Conservation (phyloP, 2,113 vertebrate genomes). For the Thamnophis sirtalis region DNA sequence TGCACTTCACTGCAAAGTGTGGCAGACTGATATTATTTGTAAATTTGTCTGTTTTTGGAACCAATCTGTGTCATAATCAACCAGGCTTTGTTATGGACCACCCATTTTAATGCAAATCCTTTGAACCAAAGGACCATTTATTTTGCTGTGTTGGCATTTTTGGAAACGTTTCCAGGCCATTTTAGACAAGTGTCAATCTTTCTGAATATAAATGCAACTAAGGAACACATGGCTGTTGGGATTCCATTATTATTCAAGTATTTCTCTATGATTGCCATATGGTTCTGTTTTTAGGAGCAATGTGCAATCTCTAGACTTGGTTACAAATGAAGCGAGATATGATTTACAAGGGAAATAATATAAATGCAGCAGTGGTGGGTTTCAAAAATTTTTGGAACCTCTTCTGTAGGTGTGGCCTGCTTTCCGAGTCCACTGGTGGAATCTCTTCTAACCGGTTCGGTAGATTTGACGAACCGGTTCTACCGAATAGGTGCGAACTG, state of each 20-base stretch:
- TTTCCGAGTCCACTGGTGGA: no score
- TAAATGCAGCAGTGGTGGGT: no score
- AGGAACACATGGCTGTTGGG: neutral
- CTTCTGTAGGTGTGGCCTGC: no score
- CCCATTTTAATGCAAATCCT: neutral
- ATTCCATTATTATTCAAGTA: neutral
- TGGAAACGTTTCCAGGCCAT: neutral
- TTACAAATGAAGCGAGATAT: neutral
- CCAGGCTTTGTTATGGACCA: neutral
- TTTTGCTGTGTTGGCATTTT: neutral
- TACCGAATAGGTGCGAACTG: no score
- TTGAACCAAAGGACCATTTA: neutral
- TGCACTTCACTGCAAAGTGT: neutral
- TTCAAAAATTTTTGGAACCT: no score
- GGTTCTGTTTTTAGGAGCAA: neutral
- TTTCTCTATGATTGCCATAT: slow-evolving; percentile 3
- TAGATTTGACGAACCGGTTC: no score
- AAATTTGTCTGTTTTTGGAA: neutral
- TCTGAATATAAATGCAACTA: neutral
- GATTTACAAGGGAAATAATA: neutral
- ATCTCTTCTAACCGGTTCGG: no score
- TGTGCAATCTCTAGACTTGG: neutral
- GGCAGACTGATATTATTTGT: neutral
- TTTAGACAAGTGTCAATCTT: neutral
- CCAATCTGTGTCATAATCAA: neutral